Evolutionary conservation across 2,797 vertebrate species (phyloP).

Genomic region (Thalassophryne amazonica): DNA sequence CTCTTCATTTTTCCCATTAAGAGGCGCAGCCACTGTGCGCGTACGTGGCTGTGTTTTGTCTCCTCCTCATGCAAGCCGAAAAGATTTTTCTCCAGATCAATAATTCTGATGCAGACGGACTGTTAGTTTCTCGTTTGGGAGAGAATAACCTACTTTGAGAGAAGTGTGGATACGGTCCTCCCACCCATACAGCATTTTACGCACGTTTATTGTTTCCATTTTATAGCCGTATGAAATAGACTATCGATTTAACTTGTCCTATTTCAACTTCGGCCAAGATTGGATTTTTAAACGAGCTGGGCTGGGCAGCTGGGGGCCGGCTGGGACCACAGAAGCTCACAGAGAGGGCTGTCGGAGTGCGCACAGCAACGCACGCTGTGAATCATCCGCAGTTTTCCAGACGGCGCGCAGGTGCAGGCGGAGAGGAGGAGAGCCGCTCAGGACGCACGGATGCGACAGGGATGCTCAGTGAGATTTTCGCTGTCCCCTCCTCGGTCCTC

Average conservation of each 20-base stretch:
- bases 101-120: slow-evolving; percentile 14
- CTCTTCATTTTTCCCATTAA: slow-evolving; percentile 21
- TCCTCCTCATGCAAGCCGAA: slow-evolving; percentile 6
- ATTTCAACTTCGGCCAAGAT: slow-evolving; percentile 64
- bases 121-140: slow-evolving; percentile 7
- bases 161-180: slow-evolving; percentile 27
- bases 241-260: slow-evolving; percentile 64
- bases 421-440: slow-evolving; percentile 34
- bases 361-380: slow-evolving; percentile 40
- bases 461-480: slow-evolving; percentile 21
- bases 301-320: slow-evolving; percentile 22
- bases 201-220: slow-evolving; percentile 62
- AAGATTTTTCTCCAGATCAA: slow-evolving; percentile 25
- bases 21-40: slow-evolving; percentile 30
- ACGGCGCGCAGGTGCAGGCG: slow-evolving; percentile 64
- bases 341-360: slow-evolving; percentile 45
- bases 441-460: slow-evolving; percentile 33
- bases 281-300: slow-evolving; percentile 56
- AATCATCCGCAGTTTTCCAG: slow-evolving; percentile 68
- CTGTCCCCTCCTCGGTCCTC: not conserved
- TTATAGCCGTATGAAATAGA: slow-evolving; percentile 60
- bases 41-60: slow-evolving; percentile 18
- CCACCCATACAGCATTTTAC: slow-evolving; percentile 44
- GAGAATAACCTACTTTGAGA: slow-evolving; percentile 38
- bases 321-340: slow-evolving; percentile 37